Evolutionary conservation across 2,888 invertebrate genomes (phyloP).

Genomic region (Caenorhabditis afra): DNA sequence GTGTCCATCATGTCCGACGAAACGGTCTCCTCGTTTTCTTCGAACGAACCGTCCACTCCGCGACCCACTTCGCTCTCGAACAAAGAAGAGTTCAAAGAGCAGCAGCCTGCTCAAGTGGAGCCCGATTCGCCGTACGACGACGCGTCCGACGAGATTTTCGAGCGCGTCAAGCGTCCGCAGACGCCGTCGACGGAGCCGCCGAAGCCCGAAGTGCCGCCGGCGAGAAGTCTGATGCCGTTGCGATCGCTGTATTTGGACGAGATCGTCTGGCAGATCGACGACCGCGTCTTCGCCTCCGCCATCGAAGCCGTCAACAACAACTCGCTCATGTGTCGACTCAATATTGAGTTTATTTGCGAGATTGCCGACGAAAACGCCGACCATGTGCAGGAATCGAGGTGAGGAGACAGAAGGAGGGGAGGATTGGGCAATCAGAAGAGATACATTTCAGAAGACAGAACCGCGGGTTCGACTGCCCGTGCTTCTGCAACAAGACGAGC

Average conservation of each 20-base stretch:
- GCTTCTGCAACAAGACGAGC: conserved; percentile 70
- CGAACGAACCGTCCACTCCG: conserved; percentile 22
- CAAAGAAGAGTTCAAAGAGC: conserved; percentile 3
- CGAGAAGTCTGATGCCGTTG: neutral
- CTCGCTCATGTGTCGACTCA: conserved; percentile 81
- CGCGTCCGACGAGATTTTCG: conserved; percentile 28
- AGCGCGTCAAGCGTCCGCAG: conserved; percentile 20
- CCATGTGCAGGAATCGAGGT: conserved; percentile 48
- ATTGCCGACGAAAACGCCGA: conserved; percentile 76
- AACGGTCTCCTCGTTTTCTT: neutral
- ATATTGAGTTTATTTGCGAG: conserved; percentile 82
- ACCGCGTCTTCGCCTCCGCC: conserved; percentile 81
- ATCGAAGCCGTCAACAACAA: conserved; percentile 82
- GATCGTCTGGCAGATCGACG: conserved; percentile 76
- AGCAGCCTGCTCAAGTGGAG: no score
- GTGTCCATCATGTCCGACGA: conserved; percentile 34
- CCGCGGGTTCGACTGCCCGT: conserved; percentile 73
- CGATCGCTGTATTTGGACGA: conserved; percentile 67
- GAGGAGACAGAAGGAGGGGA: neutral
- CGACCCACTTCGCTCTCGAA: conserved; percentile 7
- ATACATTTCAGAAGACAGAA: conserved; percentile 45
- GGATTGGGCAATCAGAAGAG: neutral
- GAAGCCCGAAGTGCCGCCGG: neutral
- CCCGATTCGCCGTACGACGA: neutral
- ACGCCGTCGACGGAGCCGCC: neutral